Evolutionary conservation across 2,113 vertebrate species (phyloP).

Genomic region (Triplophysa tibetana): DNA sequence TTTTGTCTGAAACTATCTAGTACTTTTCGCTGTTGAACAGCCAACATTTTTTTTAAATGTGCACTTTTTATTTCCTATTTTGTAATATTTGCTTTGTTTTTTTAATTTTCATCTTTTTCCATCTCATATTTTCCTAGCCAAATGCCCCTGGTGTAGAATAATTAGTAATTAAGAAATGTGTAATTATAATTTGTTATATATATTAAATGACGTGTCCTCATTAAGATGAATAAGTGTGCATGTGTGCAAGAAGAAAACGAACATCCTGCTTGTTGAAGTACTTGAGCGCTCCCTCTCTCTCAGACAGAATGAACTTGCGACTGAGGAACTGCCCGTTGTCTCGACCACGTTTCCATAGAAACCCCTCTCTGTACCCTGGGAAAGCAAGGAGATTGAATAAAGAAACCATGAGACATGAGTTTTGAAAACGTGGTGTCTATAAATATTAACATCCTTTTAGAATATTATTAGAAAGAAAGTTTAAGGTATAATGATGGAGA

Average conservation of each 20-base stretch:
- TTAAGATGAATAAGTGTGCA: neutral
- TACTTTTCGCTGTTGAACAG: too few relatives aligned
- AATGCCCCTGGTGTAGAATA: too few relatives aligned
- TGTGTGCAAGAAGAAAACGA: conserved; percentile 59
- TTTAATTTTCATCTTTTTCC: too few relatives aligned
- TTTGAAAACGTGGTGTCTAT: neutral
- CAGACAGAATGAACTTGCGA: conserved; percentile 90
- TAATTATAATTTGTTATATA: neutral
- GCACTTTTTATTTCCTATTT: too few relatives aligned
- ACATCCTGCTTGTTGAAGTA: conserved; percentile 97
- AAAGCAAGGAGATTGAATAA: neutral
- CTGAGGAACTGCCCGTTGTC: conserved; percentile 95
- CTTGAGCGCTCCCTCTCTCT: conserved; percentile 90
- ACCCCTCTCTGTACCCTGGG: conserved; percentile 91
- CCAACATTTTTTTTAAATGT: too few relatives aligned
- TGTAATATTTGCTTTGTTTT: too few relatives aligned
- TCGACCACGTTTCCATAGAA: conserved; percentile 93
- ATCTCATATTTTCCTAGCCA: too few relatives aligned
- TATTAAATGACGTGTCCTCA: neutral
- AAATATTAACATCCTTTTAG: neutral
- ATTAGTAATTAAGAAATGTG: too few relatives aligned
- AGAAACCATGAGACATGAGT: neutral
- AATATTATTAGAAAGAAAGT: neutral
- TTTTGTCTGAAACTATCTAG: too few relatives aligned
- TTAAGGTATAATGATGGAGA: neutral